Conservation (phyloP, 35 echinoderm and acorn worm genomes). For the Apostichopus japonicus region DNA sequence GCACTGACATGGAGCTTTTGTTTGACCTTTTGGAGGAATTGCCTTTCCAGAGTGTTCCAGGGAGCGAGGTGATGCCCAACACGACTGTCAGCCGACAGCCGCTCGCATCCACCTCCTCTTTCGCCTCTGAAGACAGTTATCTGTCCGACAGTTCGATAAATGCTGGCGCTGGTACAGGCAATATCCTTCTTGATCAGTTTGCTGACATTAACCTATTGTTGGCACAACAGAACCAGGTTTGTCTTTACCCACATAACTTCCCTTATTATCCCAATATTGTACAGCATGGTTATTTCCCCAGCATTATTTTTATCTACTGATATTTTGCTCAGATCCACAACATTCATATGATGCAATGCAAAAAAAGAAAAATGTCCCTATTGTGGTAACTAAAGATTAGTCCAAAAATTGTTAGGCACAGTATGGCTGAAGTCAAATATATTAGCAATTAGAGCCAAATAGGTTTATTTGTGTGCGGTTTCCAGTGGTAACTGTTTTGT, state of each 20-base stretch:
- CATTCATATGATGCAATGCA: too few species aligned
- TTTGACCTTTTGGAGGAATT: neutral
- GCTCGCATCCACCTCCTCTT: constrained; percentile 22
- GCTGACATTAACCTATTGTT: neutral
- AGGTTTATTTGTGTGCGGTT: too few species aligned
- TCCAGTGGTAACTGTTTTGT: too few species aligned
- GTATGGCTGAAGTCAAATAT: too few species aligned
- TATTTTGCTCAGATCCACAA: too few species aligned
- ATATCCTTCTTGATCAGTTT: neutral
- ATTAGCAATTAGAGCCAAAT: too few species aligned
- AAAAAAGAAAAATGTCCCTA: too few species aligned
- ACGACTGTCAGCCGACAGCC: constrained; percentile 22
- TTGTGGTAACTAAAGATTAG: too few species aligned
- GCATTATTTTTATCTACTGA: too few species aligned
- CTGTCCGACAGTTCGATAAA: neutral
- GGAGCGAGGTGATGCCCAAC: constrained; percentile 36
- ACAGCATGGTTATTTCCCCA: neutral
- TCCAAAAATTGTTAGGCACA: too few species aligned
- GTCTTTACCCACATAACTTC: neutral
- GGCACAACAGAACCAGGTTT: constrained; percentile 16
- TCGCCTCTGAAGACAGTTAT: constrained; percentile 9
- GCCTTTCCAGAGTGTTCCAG: constrained; percentile 24
- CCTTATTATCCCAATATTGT: neutral
- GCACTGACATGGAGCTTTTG: neutral
- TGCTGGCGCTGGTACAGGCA: neutral